Evolutionary conservation across 2,797 vertebrate species (phyloP).

Genomic region (Harpagifer antarcticus): DNA sequence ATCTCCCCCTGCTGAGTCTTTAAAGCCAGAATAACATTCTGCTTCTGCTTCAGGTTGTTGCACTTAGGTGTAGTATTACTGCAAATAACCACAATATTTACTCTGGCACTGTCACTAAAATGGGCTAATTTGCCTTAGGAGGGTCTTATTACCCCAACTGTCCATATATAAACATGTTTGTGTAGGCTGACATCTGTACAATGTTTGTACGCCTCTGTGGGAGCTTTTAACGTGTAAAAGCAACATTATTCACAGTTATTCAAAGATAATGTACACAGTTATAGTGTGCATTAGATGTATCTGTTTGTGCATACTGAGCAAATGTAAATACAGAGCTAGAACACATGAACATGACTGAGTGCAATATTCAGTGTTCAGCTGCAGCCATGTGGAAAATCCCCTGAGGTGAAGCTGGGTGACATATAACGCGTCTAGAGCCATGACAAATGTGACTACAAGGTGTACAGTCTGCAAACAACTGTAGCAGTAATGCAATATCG

Average conservation of each 20-base stretch:
- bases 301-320: not conserved
- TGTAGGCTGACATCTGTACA: slow-evolving; percentile 38
- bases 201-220: slow-evolving; percentile 14
- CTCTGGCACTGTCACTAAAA: slow-evolving; percentile 18
- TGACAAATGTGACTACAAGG: not conserved
- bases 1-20: slow-evolving; percentile 61
- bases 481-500: slow-evolving; percentile 9
- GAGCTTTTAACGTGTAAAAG: not conserved
- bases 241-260: slow-evolving; percentile 15
- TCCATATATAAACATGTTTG: slow-evolving; percentile 33
- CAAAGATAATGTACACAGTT: not conserved
- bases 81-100: slow-evolving; percentile 45
- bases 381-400: not conserved
- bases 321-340: slow-evolving; percentile 1
- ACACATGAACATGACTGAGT: not conserved
- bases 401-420: slow-evolving; percentile 2
- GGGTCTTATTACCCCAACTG: slow-evolving; percentile 23
- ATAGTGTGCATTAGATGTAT: not conserved
- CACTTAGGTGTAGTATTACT: slow-evolving; percentile 35
- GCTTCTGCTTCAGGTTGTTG: slow-evolving; percentile 39
- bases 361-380: slow-evolving; percentile 3
- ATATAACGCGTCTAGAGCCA: not conserved
- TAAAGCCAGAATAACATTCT: slow-evolving; percentile 57
- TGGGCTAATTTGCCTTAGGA: slow-evolving; percentile 7
- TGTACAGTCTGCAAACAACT: slow-evolving; percentile 19